These are phyloP conservation scores for Temnothorax ravouxi DNA, from an alignment of 2,888 invertebrate species.

Conservation along the genomic window DNA sequence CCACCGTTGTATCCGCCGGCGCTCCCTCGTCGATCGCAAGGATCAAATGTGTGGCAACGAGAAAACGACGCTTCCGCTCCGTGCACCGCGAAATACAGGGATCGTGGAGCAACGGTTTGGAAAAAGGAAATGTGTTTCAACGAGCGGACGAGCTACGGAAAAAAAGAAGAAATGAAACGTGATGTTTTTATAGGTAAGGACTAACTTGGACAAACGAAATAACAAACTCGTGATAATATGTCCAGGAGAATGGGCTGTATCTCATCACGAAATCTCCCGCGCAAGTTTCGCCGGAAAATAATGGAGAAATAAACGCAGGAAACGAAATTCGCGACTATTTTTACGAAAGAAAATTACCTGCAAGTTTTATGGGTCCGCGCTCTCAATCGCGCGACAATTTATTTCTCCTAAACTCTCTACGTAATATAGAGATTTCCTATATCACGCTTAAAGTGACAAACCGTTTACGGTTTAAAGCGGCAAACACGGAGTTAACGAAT, in stretches of 20 bases:
- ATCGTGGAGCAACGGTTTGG: constrained; percentile 48
- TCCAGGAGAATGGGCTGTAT: background rate
- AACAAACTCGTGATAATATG: background rate
- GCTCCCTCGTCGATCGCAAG: constrained; percentile 3
- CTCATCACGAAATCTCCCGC: background rate
- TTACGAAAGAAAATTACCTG: background rate
- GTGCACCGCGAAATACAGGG: constrained; percentile 57
- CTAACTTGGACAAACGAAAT: background rate
- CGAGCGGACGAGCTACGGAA: background rate
- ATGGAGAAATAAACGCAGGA: background rate
- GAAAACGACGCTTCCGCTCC: constrained; percentile 27
- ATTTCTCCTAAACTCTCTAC: background rate
- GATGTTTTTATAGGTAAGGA: constrained; percentile 9
- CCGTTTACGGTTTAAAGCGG: constrained; percentile 21
- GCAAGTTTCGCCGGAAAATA: background rate
- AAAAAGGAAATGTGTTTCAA: constrained; percentile 32
- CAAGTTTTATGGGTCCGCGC: background rate
- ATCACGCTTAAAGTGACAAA: constrained; percentile 9
- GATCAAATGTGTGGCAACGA: constrained; percentile 40
- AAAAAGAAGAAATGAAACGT: background rate
- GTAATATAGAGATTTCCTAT: constrained; percentile 15
- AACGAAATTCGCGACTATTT: background rate
- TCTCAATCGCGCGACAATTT: background rate
- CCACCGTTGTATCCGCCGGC: constrained; percentile 16
- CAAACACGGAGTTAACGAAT: background rate